A percentile compares a stretch with the other conserved stretches of the same genome.
phyloP scores from a whole-genome alignment of 2,888 invertebrate genomes.

The Endotricha flammealis region DNA sequence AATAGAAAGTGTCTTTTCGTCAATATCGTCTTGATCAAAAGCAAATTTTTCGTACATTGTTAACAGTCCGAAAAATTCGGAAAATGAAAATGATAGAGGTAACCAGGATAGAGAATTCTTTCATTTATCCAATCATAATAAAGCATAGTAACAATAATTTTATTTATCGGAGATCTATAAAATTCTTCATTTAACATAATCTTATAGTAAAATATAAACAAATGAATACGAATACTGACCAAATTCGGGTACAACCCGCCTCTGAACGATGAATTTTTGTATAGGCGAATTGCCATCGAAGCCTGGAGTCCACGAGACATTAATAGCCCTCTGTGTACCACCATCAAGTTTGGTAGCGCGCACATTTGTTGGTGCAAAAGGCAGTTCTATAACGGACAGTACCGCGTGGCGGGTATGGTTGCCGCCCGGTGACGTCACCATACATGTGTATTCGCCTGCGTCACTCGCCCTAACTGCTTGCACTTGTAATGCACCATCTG shows the following conservation, averaged over 20 bases:
- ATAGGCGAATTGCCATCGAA: slow-evolving; percentile 99
- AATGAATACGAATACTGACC: slow-evolving; percentile 76
- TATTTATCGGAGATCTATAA: too few species aligned
- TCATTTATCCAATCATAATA: too few species aligned
- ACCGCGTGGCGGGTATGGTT: slow-evolving; percentile 93
- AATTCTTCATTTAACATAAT: too few species aligned
- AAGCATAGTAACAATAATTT: too few species aligned
- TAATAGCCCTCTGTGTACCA: slow-evolving; percentile 86
- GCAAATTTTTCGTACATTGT: too few species aligned
- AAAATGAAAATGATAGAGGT: too few species aligned
- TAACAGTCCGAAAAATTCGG: too few species aligned
- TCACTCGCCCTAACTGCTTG: slow-evolving; percentile 93
- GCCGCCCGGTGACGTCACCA: slow-evolving; percentile 93
- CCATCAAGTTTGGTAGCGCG: slow-evolving; percentile 84
- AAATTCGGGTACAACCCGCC: slow-evolving; percentile 91
- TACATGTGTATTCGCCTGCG: slow-evolving; percentile 95
- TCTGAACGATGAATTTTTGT: slow-evolving; percentile 94
- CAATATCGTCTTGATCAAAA: too few species aligned
- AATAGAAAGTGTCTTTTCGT: too few species aligned
- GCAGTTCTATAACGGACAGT: slow-evolving; percentile 92
- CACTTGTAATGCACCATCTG: slow-evolving; percentile 92
- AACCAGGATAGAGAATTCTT: too few species aligned
- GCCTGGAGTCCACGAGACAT: slow-evolving; percentile 95
- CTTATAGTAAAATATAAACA: background rate
- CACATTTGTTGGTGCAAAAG: slow-evolving; percentile 94